These are phyloP conservation scores for Boulengeromyrus knoepffleri DNA, from an alignment of 2,113 vertebrate species.

Conservation along the genomic window DNA sequence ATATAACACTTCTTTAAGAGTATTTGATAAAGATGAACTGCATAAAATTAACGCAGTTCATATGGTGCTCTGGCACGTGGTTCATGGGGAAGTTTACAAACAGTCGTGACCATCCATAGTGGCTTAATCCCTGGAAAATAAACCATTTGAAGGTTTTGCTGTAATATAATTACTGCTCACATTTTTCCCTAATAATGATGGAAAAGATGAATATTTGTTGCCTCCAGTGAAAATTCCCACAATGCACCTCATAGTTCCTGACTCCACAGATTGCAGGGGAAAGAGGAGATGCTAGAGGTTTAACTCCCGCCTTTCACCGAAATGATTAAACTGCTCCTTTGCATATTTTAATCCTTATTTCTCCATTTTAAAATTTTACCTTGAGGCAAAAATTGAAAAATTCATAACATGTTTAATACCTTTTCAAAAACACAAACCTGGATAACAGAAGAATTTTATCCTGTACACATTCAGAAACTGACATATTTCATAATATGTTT, in stretches of 20 bases:
- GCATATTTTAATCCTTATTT: conserved; percentile 1
- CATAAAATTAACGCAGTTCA: neutral
- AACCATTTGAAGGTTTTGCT: neutral
- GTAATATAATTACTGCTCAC: neutral
- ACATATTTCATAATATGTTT: neutral
- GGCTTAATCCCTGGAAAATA: neutral
- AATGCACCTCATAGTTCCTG: neutral
- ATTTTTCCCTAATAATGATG: neutral
- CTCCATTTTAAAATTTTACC: neutral
- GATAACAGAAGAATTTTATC: neutral
- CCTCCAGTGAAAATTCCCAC: neutral
- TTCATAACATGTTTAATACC: neutral
- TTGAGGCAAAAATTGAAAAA: neutral
- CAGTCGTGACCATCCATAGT: neutral
- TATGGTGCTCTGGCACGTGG: neutral
- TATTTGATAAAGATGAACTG: neutral
- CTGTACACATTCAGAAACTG: neutral
- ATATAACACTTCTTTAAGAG: neutral
- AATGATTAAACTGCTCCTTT: neutral
- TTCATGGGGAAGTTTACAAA: neutral
- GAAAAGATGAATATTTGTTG: neutral
- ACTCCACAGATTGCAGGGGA: neutral
- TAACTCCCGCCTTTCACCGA: neutral
- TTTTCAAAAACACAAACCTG: neutral
- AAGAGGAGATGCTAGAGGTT: neutral